Conservation (phyloP, 1,140 invertebrate genomes). For the Cydia amplana region DNA sequence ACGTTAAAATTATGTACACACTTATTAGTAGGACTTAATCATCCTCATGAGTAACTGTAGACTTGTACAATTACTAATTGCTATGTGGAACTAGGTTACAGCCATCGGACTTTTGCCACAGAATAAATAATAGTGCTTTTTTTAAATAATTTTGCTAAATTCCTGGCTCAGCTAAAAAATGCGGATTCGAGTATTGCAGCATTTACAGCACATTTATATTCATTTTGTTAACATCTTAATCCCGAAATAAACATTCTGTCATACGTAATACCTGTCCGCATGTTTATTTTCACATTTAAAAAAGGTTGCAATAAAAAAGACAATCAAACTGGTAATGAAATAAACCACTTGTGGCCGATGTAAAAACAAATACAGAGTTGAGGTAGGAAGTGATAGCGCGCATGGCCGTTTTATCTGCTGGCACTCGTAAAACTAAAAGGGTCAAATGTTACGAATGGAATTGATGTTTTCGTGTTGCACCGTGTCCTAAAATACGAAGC, state of each 20-base stretch:
- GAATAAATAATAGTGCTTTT: no score
- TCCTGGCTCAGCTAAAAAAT: background rate
- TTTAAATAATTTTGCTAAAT: background rate
- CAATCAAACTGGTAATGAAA: constrained; percentile 11
- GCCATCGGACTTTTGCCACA: no score
- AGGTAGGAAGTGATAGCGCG: constrained; percentile 24
- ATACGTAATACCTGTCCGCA: background rate
- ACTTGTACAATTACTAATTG: no score
- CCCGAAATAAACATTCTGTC: background rate
- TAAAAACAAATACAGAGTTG: constrained; percentile 17
- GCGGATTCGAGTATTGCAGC: background rate
- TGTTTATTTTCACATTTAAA: background rate
- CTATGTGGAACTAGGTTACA: no score
- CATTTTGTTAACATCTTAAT: no score
- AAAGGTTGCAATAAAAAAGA: constrained; percentile 5
- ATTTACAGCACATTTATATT: no score
- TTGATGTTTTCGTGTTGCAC: background rate
- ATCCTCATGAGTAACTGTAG: no score
- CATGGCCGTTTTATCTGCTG: background rate
- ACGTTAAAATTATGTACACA: no score
- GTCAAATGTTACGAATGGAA: constrained; percentile 27
- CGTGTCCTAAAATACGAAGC: background rate
- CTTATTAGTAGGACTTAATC: no score
- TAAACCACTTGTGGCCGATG: constrained; percentile 14
- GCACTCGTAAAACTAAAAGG: constrained; percentile 26